A percentile compares a stretch with the other conserved stretches of the same genome.
These are phyloP conservation scores for Thalassophryne amazonica DNA, from an alignment of 2,797 vertebrate species.

Conservation along the genomic window DNA sequence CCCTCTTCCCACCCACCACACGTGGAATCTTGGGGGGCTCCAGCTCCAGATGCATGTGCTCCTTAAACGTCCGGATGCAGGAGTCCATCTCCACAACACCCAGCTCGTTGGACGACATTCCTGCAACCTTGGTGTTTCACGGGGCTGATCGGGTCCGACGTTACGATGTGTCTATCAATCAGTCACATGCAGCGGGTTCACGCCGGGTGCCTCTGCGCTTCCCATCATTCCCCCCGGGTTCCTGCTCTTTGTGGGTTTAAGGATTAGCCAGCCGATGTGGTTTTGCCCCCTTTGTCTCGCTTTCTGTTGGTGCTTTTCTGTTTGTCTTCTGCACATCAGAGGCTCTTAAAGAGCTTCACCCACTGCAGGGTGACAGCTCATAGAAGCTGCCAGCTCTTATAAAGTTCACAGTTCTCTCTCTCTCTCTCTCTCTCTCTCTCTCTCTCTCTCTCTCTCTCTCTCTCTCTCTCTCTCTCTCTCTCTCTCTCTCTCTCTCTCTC, in stretches of 20 bases:
- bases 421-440: slow-evolving; percentile 5
- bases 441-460: slow-evolving; percentile 26
- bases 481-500: slow-evolving; percentile 16
- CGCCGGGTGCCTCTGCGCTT: slow-evolving; percentile 17
- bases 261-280: slow-evolving; percentile 42
- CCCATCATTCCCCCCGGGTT: slow-evolving; percentile 15
- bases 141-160: no score
- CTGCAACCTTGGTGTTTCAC: slow-evolving; percentile 37
- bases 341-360: slow-evolving; percentile 41
- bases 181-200: slow-evolving; percentile 15
- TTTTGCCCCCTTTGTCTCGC: slow-evolving; percentile 18
- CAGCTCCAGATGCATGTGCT: slow-evolving; percentile 97
- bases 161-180: slow-evolving; percentile 2
- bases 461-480: slow-evolving; percentile 18
- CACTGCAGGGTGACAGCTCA: slow-evolving; percentile 46
- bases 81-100: slow-evolving; percentile 84
- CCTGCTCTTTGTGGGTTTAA: slow-evolving; percentile 29
- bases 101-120: slow-evolving; percentile 89
- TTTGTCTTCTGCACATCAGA: slow-evolving; percentile 47
- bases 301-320: slow-evolving; percentile 35
- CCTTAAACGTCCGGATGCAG: slow-evolving; percentile 96
- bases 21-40: slow-evolving; percentile 88
- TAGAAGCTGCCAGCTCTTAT: no score
- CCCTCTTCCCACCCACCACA: slow-evolving; percentile 75
- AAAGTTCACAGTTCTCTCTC: not conserved